phyloP scores from a whole-genome alignment of 2,888 invertebrate species.

The Torymus tubicola region DNA sequence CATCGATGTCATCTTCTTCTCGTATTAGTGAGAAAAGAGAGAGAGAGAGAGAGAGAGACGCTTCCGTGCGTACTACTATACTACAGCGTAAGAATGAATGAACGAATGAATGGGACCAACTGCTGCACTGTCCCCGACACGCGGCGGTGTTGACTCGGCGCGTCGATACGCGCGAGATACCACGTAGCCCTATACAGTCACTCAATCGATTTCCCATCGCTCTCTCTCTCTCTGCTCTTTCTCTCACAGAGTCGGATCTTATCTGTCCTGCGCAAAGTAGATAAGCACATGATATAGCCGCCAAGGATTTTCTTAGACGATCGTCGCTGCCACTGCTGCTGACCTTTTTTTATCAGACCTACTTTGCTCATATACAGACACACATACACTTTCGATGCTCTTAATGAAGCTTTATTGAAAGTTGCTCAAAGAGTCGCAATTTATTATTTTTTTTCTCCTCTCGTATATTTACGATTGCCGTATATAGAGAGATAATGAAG shows the following conservation, averaged over 20 bases:
- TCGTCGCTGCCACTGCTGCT: neutral
- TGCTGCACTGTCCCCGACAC: slow-evolving; percentile 11
- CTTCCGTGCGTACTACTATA: neutral
- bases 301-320: slow-evolving; percentile 24
- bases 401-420: slow-evolving; percentile 21
- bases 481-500: too few relatives aligned
- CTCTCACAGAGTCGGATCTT: slow-evolving; percentile 21
- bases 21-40: neutral
- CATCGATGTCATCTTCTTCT: neutral
- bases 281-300: slow-evolving; percentile 20
- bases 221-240: neutral
- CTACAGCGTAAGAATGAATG: too few relatives aligned
- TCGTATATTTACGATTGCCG: too few relatives aligned
- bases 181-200: neutral
- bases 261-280: slow-evolving; percentile 17
- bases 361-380: neutral
- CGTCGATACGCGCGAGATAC: slow-evolving; percentile 35
- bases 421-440: too few relatives aligned
- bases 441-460: too few relatives aligned
- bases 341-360: slow-evolving; percentile 44
- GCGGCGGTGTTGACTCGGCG: slow-evolving; percentile 15
- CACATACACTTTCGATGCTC: slow-evolving; percentile 27
- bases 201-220: slow-evolving; percentile 14
- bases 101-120: slow-evolving; percentile 9
- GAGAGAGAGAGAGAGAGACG: neutral